Percentiles rank a stretch among this genome's conserved stretches.
Conservation (phyloP, 92 coral and sea anemone species). For the Bergia sp. region DNA sequence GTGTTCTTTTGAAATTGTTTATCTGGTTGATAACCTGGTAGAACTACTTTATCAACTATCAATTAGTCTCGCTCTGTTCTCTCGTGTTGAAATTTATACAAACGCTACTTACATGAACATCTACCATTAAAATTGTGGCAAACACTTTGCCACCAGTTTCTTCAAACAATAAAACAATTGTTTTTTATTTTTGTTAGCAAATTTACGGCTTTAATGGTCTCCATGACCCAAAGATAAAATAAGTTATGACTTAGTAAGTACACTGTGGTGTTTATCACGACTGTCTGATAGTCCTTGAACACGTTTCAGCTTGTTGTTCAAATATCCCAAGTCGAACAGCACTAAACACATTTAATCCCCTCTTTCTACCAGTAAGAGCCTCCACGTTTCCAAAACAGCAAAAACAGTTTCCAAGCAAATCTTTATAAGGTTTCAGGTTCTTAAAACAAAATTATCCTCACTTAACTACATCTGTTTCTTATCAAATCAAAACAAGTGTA, state of each 20-base stretch:
- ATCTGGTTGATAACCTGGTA: neutral
- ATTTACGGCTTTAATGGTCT: slow-evolving; percentile 24
- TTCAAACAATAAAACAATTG: slow-evolving; percentile 8
- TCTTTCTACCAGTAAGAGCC: neutral
- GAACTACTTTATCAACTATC: neutral
- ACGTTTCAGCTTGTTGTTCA: neutral
- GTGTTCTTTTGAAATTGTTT: neutral
- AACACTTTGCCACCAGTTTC: slow-evolving; percentile 11
- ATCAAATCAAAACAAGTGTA: neutral
- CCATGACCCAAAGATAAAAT: slow-evolving; percentile 19
- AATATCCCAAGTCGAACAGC: neutral
- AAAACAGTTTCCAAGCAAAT: neutral
- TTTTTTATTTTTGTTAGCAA: neutral
- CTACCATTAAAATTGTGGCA: slow-evolving; percentile 5
- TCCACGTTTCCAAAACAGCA: neutral
- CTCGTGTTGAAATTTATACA: slow-evolving; percentile 21
- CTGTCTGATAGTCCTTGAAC: neutral
- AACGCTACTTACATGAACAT: neutral
- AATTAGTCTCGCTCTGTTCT: neutral
- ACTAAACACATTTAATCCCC: neutral
- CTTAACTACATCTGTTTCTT: no score
- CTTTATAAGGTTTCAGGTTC: no score
- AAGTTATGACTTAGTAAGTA: neutral
- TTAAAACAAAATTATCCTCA: no score
- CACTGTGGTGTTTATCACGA: neutral